These are phyloP conservation scores for Xylocampa areola DNA, from an alignment of 2,888 invertebrate genomes.

Conservation along the genomic window DNA sequence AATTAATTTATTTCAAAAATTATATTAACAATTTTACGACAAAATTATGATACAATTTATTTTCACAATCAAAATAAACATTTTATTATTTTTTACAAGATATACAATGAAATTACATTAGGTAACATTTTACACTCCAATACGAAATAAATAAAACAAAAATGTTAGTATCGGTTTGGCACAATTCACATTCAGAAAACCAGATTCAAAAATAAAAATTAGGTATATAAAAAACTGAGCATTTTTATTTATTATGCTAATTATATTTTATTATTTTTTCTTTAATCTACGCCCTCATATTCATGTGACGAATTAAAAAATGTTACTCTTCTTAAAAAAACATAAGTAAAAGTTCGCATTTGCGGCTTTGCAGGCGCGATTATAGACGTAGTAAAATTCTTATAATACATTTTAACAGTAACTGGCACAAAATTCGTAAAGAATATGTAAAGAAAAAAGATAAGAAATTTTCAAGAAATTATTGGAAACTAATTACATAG, in stretches of 20 bases:
- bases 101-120: slow-evolving; percentile 74
- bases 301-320: slow-evolving; percentile 35
- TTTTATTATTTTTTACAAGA: slow-evolving; percentile 73
- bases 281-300: slow-evolving; percentile 39
- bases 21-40: slow-evolving; percentile 75
- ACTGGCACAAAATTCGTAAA: slow-evolving; percentile 87
- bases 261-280: slow-evolving; percentile 42
- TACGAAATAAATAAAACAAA: slow-evolving; percentile 73
- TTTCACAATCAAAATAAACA: slow-evolving; percentile 65
- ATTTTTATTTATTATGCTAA: slow-evolving; percentile 68
- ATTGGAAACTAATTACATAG: slow-evolving; percentile 25
- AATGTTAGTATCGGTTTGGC: slow-evolving; percentile 74
- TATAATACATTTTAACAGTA: slow-evolving; percentile 70
- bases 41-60: slow-evolving; percentile 72
- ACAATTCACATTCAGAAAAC: slow-evolving; percentile 72
- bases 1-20: slow-evolving; percentile 83
- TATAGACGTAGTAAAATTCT: slow-evolving; percentile 48
- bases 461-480: slow-evolving; percentile 24
- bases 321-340: slow-evolving; percentile 36
- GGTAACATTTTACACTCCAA: slow-evolving; percentile 81
- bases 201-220: slow-evolving; percentile 62
- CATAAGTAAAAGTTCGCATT: slow-evolving; percentile 19
- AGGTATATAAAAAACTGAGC: slow-evolving; percentile 73
- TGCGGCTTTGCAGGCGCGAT: slow-evolving; percentile 21
- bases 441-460: slow-evolving; percentile 56